Evolutionary conservation across 2,113 vertebrate species (phyloP).

Genomic region (Lampris megalopsis): DNA sequence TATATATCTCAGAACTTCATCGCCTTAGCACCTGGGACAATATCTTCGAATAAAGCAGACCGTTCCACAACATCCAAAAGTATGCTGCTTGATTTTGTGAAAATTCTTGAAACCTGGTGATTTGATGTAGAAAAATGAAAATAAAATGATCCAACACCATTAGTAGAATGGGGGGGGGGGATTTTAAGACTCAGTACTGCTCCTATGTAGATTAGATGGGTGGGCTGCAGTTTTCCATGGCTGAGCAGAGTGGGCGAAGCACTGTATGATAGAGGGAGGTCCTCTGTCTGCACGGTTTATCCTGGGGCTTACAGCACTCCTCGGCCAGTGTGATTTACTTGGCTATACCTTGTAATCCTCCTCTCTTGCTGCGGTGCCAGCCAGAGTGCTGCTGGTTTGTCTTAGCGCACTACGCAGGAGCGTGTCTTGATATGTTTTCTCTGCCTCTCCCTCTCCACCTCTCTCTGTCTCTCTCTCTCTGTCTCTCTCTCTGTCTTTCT

Average conservation of each 20-base stretch:
- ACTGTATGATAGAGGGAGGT: slow-evolving; percentile 55
- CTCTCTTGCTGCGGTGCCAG: slow-evolving; percentile 59
- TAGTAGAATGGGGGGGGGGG: no score
- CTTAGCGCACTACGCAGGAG: slow-evolving; percentile 36
- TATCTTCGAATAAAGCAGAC: background rate
- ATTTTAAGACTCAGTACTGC: background rate
- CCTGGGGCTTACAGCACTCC: slow-evolving; percentile 64
- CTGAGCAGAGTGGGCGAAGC: slow-evolving; percentile 30
- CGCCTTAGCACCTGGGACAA: background rate
- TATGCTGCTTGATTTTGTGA: no score
- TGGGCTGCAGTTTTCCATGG: slow-evolving; percentile 49
- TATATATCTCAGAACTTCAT: slow-evolving; percentile 9
- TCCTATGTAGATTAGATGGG: slow-evolving; percentile 37
- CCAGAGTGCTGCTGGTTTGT: slow-evolving; percentile 57
- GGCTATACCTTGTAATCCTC: slow-evolving; percentile 66
- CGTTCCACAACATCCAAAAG: no score
- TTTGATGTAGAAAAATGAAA: no score
- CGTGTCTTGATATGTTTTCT: slow-evolving; percentile 40
- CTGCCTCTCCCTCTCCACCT: background rate
- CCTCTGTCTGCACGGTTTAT: slow-evolving; percentile 70
- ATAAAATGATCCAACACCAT: no score
- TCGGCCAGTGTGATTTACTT: slow-evolving; percentile 72
- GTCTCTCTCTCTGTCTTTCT: slow-evolving; percentile 19
- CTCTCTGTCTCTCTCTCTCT: slow-evolving; percentile 23
- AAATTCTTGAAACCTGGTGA: no score